Percentiles rank a stretch among this genome's conserved stretches.
Conservation (phyloP, 2,797 vertebrate species). For the Miichthys miiuy region DNA sequence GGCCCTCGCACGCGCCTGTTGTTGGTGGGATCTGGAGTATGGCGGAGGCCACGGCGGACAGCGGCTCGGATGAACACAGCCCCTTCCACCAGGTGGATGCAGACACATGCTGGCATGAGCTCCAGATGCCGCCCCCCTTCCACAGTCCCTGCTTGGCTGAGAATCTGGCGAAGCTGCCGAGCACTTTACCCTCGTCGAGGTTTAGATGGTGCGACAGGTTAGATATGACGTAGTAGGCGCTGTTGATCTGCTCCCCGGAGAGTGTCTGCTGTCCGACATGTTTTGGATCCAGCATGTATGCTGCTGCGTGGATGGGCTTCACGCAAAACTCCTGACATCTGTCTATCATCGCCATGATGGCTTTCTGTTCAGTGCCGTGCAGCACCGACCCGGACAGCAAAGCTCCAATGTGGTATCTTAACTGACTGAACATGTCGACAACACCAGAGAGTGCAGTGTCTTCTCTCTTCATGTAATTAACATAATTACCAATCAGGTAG, state of each 20-base stretch:
- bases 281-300: slow-evolving; percentile 72
- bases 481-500: slow-evolving; percentile 56
- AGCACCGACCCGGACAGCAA: slow-evolving; percentile 54
- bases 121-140: slow-evolving; percentile 67
- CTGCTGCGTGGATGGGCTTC: slow-evolving; percentile 65
- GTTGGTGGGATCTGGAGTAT: slow-evolving; percentile 71
- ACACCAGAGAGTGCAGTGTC: slow-evolving; percentile 59
- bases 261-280: slow-evolving; percentile 60
- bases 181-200: slow-evolving; percentile 70
- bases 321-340: slow-evolving; percentile 67
- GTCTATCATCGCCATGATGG: slow-evolving; percentile 54
- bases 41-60: slow-evolving; percentile 59
- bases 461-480: slow-evolving; percentile 62
- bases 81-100: slow-evolving; percentile 72
- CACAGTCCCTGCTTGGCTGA: slow-evolving; percentile 67
- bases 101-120: slow-evolving; percentile 66
- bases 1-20: slow-evolving; percentile 42
- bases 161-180: slow-evolving; percentile 70
- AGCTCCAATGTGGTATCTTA: slow-evolving; percentile 48
- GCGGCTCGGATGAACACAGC: slow-evolving; percentile 69
- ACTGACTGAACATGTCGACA: slow-evolving; percentile 58
- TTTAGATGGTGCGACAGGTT: slow-evolving; percentile 66
- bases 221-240: slow-evolving; percentile 63
- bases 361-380: slow-evolving; percentile 58
- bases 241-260: slow-evolving; percentile 66